Conservation (phyloP, 2,113 vertebrate genomes). For the Mastomys coucha region DNA sequence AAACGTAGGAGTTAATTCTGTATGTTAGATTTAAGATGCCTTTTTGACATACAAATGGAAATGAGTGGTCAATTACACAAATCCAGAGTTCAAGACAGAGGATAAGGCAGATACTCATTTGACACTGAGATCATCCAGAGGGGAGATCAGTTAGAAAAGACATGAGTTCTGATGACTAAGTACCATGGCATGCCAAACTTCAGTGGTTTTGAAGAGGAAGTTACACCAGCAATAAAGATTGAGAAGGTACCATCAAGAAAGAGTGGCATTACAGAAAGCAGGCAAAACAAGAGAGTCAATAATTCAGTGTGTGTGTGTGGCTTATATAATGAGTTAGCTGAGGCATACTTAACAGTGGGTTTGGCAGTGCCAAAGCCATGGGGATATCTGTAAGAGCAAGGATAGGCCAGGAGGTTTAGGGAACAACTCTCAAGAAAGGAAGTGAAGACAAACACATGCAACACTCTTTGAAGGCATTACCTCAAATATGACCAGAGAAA, state of each 20-base stretch:
- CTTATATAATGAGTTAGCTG: not conserved
- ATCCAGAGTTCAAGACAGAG: not conserved
- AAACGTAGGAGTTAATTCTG: not conserved
- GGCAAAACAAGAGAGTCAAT: not conserved
- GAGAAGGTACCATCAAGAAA: not conserved
- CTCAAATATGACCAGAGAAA: not conserved
- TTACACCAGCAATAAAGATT: not conserved
- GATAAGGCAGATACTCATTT: not conserved
- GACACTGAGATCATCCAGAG: not conserved
- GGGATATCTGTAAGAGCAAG: not conserved
- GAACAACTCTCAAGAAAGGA: not conserved
- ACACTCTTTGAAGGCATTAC: not conserved
- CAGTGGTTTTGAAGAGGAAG: not conserved
- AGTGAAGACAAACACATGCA: not conserved
- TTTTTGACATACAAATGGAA: not conserved
- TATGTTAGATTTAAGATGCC: not conserved
- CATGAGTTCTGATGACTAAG: not conserved
- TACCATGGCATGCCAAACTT: not conserved
- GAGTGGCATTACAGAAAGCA: not conserved
- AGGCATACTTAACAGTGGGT: not conserved
- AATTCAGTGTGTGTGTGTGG: not conserved
- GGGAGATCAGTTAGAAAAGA: not conserved
- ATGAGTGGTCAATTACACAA: not conserved
- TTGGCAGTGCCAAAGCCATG: not conserved
- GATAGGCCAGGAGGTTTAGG: not conserved